These are phyloP conservation scores for Mionectes olivaceus DNA, from an alignment of 2,797 vertebrate species.

Conservation along the genomic window DNA sequence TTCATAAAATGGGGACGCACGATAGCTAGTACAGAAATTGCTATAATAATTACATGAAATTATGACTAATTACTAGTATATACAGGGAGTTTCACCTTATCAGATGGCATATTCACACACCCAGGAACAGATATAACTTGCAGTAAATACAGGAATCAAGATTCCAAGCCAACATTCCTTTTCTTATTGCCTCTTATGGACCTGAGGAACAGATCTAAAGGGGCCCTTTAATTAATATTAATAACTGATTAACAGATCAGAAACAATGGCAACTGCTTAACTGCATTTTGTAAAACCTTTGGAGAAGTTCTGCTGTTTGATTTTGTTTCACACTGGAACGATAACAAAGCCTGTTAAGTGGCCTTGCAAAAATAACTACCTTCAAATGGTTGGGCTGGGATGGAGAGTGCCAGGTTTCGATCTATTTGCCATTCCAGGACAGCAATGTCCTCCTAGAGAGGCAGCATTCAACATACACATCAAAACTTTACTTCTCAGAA, in stretches of 20 bases:
- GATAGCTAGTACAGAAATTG: neutral
- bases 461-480: neutral
- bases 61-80: conserved; percentile 30
- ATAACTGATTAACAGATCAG: neutral
- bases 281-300: neutral
- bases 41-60: conserved; percentile 15
- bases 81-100: neutral
- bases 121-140: neutral
- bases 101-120: neutral
- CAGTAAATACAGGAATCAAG: neutral
- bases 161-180: neutral
- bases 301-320: neutral
- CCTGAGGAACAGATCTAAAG: neutral
- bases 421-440: neutral
- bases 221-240: neutral
- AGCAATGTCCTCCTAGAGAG: neutral
- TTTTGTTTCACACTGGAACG: neutral
- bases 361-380: neutral
- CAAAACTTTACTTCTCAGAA: neutral
- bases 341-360: neutral
- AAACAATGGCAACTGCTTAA: neutral
- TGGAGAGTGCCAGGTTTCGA: neutral
- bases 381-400: neutral
- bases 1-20: neutral
- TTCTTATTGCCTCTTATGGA: neutral